Evolutionary conservation across 2,113 vertebrate species (phyloP).

Genomic region (Pluvianellus socialis): DNA sequence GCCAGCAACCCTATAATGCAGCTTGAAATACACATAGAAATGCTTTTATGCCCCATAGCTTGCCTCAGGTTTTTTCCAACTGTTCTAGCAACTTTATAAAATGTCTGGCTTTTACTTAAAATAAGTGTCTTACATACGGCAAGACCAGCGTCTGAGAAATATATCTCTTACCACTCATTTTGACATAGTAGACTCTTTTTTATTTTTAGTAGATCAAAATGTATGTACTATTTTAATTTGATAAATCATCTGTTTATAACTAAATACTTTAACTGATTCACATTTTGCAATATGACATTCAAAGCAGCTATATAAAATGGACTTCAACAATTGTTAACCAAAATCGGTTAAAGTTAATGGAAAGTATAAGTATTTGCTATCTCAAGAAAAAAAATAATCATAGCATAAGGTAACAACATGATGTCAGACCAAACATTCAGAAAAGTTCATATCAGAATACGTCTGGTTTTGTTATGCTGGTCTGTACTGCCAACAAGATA

Average conservation of each 20-base stretch:
- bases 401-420: neutral
- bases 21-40: neutral
- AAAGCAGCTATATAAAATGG: neutral
- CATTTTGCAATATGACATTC: neutral
- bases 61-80: fast-evolving
- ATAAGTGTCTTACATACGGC: neutral
- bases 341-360: neutral
- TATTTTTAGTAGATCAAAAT: neutral
- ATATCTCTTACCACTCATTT: neutral
- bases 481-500: neutral
- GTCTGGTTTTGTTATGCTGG: neutral
- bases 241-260: neutral
- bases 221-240: neutral
- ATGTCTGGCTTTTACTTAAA: neutral
- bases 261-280: neutral
- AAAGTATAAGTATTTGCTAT: neutral
- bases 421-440: neutral
- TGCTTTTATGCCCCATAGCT: neutral
- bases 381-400: neutral
- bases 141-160: neutral
- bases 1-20: neutral
- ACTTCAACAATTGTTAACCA: neutral
- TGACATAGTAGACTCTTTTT: neutral
- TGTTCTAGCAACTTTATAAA: neutral
- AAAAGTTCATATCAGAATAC: neutral